Base-by-base conservation (phyloP, 2,888 invertebrate genomes). In the Noctua fimbriata region DNA sequence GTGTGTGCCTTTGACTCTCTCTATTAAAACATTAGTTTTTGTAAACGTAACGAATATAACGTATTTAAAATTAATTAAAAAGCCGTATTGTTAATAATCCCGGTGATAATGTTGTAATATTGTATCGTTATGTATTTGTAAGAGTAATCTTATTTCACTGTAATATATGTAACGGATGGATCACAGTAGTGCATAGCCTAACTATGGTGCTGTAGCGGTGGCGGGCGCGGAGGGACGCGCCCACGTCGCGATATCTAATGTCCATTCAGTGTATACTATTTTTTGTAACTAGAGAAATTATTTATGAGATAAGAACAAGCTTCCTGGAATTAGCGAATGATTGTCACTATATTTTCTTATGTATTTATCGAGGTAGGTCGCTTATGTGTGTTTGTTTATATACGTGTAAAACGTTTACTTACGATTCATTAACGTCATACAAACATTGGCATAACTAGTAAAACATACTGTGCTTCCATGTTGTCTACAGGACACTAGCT, bases 31-130 rank as follows among this genome's bases (percentile, higher is more conserved):
- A 91, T 92, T 95, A 95, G 94, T 94, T 93, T 92, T 93, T 93
- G 92, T 95, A 95, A 94, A 96, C 95, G 94, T 95, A 95, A 95
- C 93, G 92, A 94, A 93, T 93, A 94, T 95, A 95, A 95, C 95
- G 94, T 96, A 95, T 95, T 95, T 95, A 94, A 94, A 93, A 92
- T 92, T 93, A 93, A 93, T 93, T 93, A 94, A 95, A 63, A 93
- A 94, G 93, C 93, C 94, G 94, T 96, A 96, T 95, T 96, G 96
- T 96, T 96, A 96, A 96, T 96, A 96, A 96, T 96, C 96, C 97
- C 97, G 96, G 97, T 97, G 97, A 97, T 97, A 96, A 97, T 96
- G 96, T 95, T 97, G 96, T 97, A 96, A 96, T 96, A 96, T 96
- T 96, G 95, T 97, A 96, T 96, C 96, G 96, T 97, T 96, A 96